Base-by-base conservation (phyloP, 2,113 vertebrate genomes). In the Phainopepla nitens region DNA sequence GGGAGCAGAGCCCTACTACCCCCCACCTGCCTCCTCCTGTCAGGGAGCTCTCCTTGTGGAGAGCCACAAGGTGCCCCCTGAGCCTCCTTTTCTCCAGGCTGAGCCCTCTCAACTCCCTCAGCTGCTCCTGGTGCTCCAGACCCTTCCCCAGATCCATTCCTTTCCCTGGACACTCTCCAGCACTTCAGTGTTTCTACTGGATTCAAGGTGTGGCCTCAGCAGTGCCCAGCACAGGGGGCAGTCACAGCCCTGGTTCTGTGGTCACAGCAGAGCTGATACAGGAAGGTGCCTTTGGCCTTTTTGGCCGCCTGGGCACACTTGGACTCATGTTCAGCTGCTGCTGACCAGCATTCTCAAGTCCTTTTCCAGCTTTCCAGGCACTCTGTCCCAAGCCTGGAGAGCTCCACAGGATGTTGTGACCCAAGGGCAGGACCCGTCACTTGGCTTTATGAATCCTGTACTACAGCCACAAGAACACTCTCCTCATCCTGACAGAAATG, bases 401-500 rank as follows among this genome's bases (percentile, higher is more conserved):
- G 12, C 25, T 85, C 39, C 68, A 54, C 0, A 4, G 27, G 35
- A 39, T 54, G 53, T 21, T 66, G 60, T 36, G 15, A 80, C 35
- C 31, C 47, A 86, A 49, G 53, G 31, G n/a, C 53, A 91, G 60
- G 54, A 87, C 54, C 31, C 4, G 27, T 15, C 31, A 56, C 35
- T 61, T 24, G 33, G 54, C 61, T 66, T 75, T 61, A 57, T 86
- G 70, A 86, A 93, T 69, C 75, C 62, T 76, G 41, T 25, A n/a
- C 62, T 80, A 69, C 1, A 82, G 66, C 23, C 89, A 93, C 81
- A 61, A 80, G 53, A 96, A 73, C 62, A 36, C 91, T 76, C 93
- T 87, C 79, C 89, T 96, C 84, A 82, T 73, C 42, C 75, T 90
- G 73, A 65, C 78, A 82, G 66, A 93, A 91, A 66, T 35, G 44